A percentile compares a stretch with the other conserved stretches of the same genome.
Conservation (phyloP, 2,888 invertebrate species). For the Nesidiocoris tenuis region DNA sequence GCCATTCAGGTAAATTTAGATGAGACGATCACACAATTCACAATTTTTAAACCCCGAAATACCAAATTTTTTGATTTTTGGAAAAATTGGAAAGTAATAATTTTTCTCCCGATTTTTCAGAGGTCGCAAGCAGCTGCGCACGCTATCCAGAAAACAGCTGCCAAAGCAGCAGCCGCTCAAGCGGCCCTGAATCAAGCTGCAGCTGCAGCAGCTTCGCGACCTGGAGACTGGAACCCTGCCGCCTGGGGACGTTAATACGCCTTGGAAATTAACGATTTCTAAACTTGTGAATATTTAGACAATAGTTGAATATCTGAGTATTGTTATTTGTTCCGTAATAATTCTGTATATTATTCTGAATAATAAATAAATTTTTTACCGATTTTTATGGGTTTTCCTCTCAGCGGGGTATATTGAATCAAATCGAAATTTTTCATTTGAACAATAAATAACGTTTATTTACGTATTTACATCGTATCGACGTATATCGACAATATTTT, state of each 20-base stretch:
- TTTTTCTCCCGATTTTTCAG: no score
- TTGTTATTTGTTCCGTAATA: no score
- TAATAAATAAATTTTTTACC: no score
- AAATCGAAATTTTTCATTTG: no score
- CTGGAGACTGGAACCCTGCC: constrained; percentile 22
- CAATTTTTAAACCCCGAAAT: not conserved
- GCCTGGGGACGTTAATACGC: constrained; percentile 42
- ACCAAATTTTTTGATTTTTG: not conserved
- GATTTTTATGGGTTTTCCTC: no score
- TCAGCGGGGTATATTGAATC: no score
- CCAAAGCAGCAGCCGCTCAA: constrained; percentile 53
- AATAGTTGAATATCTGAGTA: no score
- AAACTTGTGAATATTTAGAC: no score
- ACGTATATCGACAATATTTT: not conserved
- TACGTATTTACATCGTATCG: constrained; percentile 11
- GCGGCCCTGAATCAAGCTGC: constrained; percentile 53
- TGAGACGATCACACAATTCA: no score
- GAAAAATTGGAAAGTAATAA: no score
- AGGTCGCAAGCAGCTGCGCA: constrained; percentile 49
- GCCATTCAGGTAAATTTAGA: constrained; percentile 59
- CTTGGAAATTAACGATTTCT: no score
- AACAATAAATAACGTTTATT: constrained; percentile 14
- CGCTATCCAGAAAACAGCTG: constrained; percentile 53
- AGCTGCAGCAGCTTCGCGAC: constrained; percentile 6
- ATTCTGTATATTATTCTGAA: no score